Percentiles rank a stretch among this genome's conserved stretches.
phyloP scores from a whole-genome alignment of 2,797 vertebrate species.

The Cirrhinus molitorella region DNA sequence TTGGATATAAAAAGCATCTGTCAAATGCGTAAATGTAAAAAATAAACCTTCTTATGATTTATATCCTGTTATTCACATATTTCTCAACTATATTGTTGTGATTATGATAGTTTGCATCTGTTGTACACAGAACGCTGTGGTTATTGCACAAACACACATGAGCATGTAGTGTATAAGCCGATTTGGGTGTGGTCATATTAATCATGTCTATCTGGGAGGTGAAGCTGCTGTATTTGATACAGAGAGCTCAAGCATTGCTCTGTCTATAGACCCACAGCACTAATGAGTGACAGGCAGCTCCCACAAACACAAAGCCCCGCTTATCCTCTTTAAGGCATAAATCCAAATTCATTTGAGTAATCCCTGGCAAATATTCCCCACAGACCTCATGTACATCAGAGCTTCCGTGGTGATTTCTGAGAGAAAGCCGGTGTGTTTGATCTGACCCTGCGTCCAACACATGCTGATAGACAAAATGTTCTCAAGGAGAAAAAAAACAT shows the following conservation, averaged over 20 bases:
- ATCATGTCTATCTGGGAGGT: slow-evolving; percentile 43
- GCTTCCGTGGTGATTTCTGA: slow-evolving; percentile 46
- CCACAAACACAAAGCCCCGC: slow-evolving; percentile 51
- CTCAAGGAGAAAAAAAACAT: neutral
- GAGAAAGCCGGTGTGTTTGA: slow-evolving; percentile 36
- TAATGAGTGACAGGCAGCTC: slow-evolving; percentile 55
- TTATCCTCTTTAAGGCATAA: slow-evolving; percentile 61
- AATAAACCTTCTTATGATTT: slow-evolving; percentile 14
- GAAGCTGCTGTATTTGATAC: slow-evolving; percentile 24
- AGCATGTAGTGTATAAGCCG: slow-evolving; percentile 7
- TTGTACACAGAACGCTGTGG: slow-evolving; percentile 13
- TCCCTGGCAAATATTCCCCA: slow-evolving; percentile 62
- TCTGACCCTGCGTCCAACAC: slow-evolving; percentile 36
- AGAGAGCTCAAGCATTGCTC: slow-evolving; percentile 27
- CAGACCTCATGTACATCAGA: slow-evolving; percentile 57
- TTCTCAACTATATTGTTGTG: neutral
- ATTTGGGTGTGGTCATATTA: slow-evolving; percentile 35
- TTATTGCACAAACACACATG: slow-evolving; percentile 40
- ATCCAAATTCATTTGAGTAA: slow-evolving; percentile 63
- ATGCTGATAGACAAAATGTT: slow-evolving; percentile 22
- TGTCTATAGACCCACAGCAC: slow-evolving; percentile 28
- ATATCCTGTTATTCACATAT: slow-evolving; percentile 19
- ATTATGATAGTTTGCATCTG: slow-evolving; percentile 35
- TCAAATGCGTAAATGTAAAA: neutral
- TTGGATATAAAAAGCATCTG: neutral